Base-by-base conservation (phyloP, 2,888 invertebrate species). In the Sphinx pinastri region DNA sequence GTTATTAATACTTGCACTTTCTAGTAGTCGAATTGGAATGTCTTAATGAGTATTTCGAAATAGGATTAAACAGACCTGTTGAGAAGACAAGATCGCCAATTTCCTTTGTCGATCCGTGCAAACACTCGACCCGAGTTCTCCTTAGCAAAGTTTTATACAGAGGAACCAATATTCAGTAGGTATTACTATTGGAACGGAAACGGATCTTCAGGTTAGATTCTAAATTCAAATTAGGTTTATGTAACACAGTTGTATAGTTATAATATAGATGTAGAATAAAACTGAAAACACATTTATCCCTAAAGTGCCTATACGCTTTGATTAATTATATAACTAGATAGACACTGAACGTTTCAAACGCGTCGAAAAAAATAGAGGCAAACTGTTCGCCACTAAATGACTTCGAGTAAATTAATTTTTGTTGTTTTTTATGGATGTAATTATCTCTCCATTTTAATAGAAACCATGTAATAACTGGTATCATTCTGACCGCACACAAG, bases 11-110 rank as follows among this genome's bases (percentile, higher is more conserved):
- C 16, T 49, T 63, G 63, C 2, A 25, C 25, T 47, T 16, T 12
- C 19, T 19, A 49, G 19, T 49, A 3, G 49, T 11, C 12, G 49
- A 47, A 47, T 49, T 63, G 49, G 19, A 63, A 38, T 63, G 19
- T 4, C 63, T 49, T 19, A 63, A 63, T 63, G 38, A 58, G 19
- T 63, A 49, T 49, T 19, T 19, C 13, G 49, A 63, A 63, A 47
- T 63, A 47, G 63, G 13, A 63, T 49, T 60, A 60, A 60, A 49
- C 49, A 19, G 49, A 63, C 47, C 63, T 63, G 13, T 63, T 19
- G 63, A 47, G 49, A 13, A 63, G 49, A 63, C 63, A 63, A 63
- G 47, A 63, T 63, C 63, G 63, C 63, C 47, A 63, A 63, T 49
- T 63, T 63, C 63, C 63, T 63, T 63, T 63, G 49, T 49, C 47